phyloP scores from a whole-genome alignment of 2,113 vertebrate species.

The Sebastes schlegelii region DNA sequence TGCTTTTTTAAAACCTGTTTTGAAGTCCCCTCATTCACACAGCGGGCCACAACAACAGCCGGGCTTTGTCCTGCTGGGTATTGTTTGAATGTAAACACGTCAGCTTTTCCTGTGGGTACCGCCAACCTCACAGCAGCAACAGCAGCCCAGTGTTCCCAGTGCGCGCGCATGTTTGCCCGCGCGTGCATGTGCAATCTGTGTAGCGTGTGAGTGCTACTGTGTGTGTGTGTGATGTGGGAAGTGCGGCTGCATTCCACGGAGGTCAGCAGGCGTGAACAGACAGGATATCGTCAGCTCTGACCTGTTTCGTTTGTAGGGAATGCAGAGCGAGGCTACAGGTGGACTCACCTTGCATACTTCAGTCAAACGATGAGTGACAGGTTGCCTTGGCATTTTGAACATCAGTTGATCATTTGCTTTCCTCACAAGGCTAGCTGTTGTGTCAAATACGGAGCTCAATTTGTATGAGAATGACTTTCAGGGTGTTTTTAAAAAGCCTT shows the following conservation, averaged over 20 bases:
- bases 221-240: background rate
- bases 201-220: constrained; percentile 8
- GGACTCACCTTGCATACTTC: constrained; percentile 31
- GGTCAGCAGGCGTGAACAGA: constrained; percentile 54
- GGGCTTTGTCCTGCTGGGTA: constrained; percentile 41
- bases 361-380: constrained; percentile 5
- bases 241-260: constrained; percentile 50
- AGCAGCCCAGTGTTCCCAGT: constrained; percentile 16
- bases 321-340: constrained; percentile 27
- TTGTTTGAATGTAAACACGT: constrained; percentile 74
- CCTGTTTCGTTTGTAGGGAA: constrained; percentile 27
- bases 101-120: constrained; percentile 65
- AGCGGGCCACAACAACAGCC: constrained; percentile 41
- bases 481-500: background rate
- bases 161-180: background rate
- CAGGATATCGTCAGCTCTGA: constrained; percentile 45
- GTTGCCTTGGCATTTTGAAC: constrained; percentile 4
- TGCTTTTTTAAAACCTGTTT: constrained; percentile 31
- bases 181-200: constrained; percentile 12
- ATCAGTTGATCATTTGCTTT: constrained; percentile 6
- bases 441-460: background rate
- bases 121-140: constrained; percentile 9
- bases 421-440: background rate
- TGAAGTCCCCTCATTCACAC: constrained; percentile 41
- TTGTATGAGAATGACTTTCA: background rate